Base-by-base conservation (phyloP, 2,113 vertebrate genomes). In the Eidolon helvum region DNA sequence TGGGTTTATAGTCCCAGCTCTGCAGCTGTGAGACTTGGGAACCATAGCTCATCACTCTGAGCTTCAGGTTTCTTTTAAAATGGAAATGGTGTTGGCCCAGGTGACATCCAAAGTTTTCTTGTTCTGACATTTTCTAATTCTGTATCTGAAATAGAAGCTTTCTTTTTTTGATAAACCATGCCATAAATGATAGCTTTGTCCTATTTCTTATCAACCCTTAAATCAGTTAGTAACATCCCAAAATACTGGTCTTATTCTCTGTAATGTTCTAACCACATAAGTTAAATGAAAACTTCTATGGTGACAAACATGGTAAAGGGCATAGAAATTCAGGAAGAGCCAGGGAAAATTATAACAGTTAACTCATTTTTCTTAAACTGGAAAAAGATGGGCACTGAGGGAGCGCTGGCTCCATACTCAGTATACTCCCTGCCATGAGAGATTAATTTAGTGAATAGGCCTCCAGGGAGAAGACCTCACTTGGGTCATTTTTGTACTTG, bases 161-260 rank as follows among this genome's bases (percentile, higher is more conserved):
- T 88, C 77, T 95, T 45, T 74, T 95, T 95, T 72, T 26, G 45
- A n/a, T 71, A 55, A 66, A 61, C 57, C 33, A 33, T 80, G 59
- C 33, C 30, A 4, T 75, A 59, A 50, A 35, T 92, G 66, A 15
- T 35, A 65, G n/a, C 22, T 91, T 90, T 83, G 35, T 40, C 61
- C 10, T 79, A 22, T 92, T 87, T 30, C 43, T 85, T 43, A 50
- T 43, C 68, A 91, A 11, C 66, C 45, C 48, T 43, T 22, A 35
- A 7, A 7, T 72, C 71, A 59, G 35, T 71, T 71, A 71, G 30
- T 79, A 33, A 71, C 69, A 38, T 38, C 48, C 45, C 28, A 85
- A 91, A 7, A 71, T 12, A 35, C 35, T 68, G 72, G 48, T 63
- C 38, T 94, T 83, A 61, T 26, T 35, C 30, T 94, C 57, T 85